Base-by-base conservation (phyloP, 1,140 invertebrate species). In the Philotrypesis tridentata region DNA sequence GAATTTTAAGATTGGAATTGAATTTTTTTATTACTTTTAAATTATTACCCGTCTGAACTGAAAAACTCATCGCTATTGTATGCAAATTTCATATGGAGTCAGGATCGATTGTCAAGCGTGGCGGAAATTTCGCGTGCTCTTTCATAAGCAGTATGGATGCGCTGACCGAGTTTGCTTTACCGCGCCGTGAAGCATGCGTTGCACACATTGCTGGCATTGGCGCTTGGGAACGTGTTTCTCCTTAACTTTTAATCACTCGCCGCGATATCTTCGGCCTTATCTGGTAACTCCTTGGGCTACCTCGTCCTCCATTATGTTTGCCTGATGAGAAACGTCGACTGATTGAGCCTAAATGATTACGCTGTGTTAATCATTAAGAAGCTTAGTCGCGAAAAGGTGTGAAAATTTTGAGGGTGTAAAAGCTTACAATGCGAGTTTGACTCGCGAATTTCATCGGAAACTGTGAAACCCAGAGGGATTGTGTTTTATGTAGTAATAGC, bases 331-430 rank as follows among this genome's bases (percentile, higher is more conserved):
- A 87, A 86, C 86, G 86, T 87, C 87, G 85, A 86, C 88, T 88
- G 88, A 89, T 88, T 89, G 86, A 89, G 87, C 86, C 86, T 89
- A 88, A 87, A 89, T 88, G 88, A 89, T 89, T 88, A 83, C 77
- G 77, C 85, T 84, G 84, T 87, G 84, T 86, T 85, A 87, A 86
- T 88, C 87, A 88, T 88, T 88, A 71, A 80, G 72, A 83, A 82
- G 75, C 60, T 78, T 65, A 61, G 63, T 33, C n/a, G 43, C 14
- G 65, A 70, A 31, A 27, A 76, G 79, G 78, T 84, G 82, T 25
- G 48, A 79, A 82, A 81, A 83, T 37, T 83, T 63, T 31, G 74
- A 43, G 27, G 14, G 75, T 2, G 37, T 67, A 23, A 29, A 72
- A 29, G 29, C 31, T 71, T 29, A 65, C 23, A 17, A n/a, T 5